These are phyloP conservation scores for Drosophila basisetae DNA, from an alignment of 2,888 invertebrate genomes.

Conservation along the genomic window DNA sequence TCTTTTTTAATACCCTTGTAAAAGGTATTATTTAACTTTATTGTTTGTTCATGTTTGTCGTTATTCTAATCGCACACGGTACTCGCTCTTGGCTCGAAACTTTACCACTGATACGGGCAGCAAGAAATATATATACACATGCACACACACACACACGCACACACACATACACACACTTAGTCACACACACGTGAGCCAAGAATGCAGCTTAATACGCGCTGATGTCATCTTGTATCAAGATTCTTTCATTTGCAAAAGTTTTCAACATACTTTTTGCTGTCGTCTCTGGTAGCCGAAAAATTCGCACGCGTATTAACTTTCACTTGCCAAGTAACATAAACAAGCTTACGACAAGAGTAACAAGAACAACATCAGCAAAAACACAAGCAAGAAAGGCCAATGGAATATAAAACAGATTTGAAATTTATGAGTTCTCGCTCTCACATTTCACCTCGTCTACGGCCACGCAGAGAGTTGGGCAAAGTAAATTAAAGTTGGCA, in stretches of 20 bases:
- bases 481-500: constrained; percentile 68
- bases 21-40: not conserved
- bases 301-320: constrained; percentile 78
- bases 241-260: constrained; percentile 71
- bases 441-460: constrained; percentile 28
- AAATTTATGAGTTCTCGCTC: constrained; percentile 67
- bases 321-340: constrained; percentile 67
- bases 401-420: constrained; percentile 74
- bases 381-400: constrained; percentile 44
- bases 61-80: constrained; percentile 60
- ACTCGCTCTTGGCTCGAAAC: constrained; percentile 54
- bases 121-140: constrained; percentile 20
- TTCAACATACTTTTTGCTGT: constrained; percentile 48
- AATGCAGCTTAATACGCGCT: constrained; percentile 64
- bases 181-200: constrained; percentile 1
- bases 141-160: constrained; percentile 6
- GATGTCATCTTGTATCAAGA: constrained; percentile 74
- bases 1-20: constrained; percentile 11
- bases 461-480: constrained; percentile 33
- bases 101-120: constrained; percentile 53
- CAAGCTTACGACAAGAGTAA: constrained; percentile 59
- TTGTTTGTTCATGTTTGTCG: constrained; percentile 24
- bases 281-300: constrained; percentile 35
- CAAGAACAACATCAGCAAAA: constrained; percentile 32
- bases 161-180: constrained; percentile 3